Evolutionary conservation across 2,113 vertebrate genomes (phyloP), one percentile per base, ranked within the genome.

Genomic region (Leuciscus idus): DNA sequence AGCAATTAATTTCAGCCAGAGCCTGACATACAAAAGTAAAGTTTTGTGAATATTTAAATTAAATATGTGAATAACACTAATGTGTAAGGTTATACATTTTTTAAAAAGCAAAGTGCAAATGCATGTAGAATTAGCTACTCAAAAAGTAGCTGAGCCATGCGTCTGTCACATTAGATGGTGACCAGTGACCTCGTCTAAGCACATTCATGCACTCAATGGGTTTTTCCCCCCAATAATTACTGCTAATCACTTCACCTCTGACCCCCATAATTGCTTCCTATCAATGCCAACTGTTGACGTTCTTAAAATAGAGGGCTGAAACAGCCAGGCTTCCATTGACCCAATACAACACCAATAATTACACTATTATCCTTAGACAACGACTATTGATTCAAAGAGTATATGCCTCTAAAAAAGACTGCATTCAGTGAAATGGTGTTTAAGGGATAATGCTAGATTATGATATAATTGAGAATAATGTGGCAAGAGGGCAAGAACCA

Each of bases 181-280:
- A 57, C 76, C 77, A 85, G 52, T 81, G 73, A 83, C 85, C 50
- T 86, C 4, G 39, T 11, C 48, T 23, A n/a, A 78, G 68, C n/a
- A 23, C 28, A 39, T 74, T 57, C 23, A 84, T 46, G 59, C 83
- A 87, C 80, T 75, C 62, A 75, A 43, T 52, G 36, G 43, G 12
- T 68, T 76, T 19, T 43, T 66, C 50, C 33, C 23, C 85, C 85
- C 26, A 26, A 81, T 87, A 88, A 90, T 88, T 87, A 62, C 85
- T 46, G 39, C 75, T 90, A 85, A 90, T 88, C 85, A 80, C 85
- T 48, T 86, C 28, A 88, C 85, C 87, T 87, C 66, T 90, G 85
- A 88, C 87, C 87, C 23, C 75, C 9, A 21, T 87, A 88, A 90
- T 83, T 88, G 79, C 82, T 87, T 88, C 81, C 83, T 76, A 88